A percentile compares a stretch with the other conserved stretches of the same genome.
phyloP scores from a whole-genome alignment of 1,140 invertebrate species.

The Yoshiicerus persimilis region DNA sequence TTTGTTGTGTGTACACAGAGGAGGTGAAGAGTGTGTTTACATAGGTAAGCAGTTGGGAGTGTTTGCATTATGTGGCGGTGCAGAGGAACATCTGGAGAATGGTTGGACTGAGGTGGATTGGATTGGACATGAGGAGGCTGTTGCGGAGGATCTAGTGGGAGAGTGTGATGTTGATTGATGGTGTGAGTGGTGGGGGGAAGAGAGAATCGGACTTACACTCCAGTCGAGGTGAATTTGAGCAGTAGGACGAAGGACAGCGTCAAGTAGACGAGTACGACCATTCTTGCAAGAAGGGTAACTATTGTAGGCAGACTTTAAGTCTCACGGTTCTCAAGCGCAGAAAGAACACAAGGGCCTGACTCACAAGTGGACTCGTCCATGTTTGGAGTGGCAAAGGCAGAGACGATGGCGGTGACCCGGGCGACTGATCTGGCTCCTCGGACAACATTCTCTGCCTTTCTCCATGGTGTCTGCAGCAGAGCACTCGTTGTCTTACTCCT shows the following conservation, averaged over 20 bases:
- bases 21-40: not conserved
- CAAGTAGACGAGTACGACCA: conserved; percentile 43
- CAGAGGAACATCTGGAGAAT: not conserved
- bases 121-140: not conserved
- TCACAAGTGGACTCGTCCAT: conserved; percentile 30
- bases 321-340: not conserved
- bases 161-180: not conserved
- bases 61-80: not conserved
- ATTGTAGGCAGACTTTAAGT: not conserved
- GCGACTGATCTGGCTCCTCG: not conserved
- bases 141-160: not conserved
- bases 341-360: conserved; percentile 29
- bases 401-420: not conserved
- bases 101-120: not conserved
- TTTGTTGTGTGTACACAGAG: not conserved
- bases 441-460: conserved; percentile 26
- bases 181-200: not conserved
- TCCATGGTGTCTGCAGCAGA: not conserved
- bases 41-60: not conserved
- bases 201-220: conserved; percentile 44
- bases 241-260: conserved; percentile 44
- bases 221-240: conserved; percentile 46
- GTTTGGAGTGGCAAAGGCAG: not conserved
- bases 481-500: not conserved
- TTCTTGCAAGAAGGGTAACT: conserved; percentile 36